phyloP scores from a whole-genome alignment of 2,888 invertebrate genomes.

The Xylophagus ater region DNA sequence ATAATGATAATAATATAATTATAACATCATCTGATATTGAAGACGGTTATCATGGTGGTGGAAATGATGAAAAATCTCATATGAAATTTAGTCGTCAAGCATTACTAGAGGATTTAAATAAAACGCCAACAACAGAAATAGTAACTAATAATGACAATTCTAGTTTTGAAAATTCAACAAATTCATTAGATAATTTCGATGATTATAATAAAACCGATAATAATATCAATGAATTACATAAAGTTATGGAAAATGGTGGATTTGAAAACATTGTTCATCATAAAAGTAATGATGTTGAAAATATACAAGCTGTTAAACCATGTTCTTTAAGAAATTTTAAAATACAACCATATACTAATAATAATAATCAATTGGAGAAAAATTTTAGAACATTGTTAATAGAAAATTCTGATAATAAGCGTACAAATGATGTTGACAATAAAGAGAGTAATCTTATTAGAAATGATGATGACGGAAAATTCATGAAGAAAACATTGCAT shows the following conservation, averaged over 20 bases:
- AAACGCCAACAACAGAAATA: conserved; percentile 4
- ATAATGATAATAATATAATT: too few relatives aligned
- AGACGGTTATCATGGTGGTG: conserved; percentile 22
- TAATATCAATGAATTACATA: conserved; percentile 27
- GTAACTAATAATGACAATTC: too few relatives aligned
- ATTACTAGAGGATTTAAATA: conserved; percentile 2
- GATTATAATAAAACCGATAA: not conserved
- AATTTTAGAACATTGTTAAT: too few relatives aligned
- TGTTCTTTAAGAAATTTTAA: conserved; percentile 31
- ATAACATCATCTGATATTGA: conserved; percentile 24
- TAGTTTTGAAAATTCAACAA: not conserved
- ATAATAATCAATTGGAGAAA: too few relatives aligned
- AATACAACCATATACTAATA: conserved; percentile 22
- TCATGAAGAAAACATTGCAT: too few relatives aligned
- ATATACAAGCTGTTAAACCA: conserved; percentile 30
- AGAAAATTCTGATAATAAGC: too few relatives aligned
- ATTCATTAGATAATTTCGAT: not conserved
- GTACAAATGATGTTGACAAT: too few relatives aligned
- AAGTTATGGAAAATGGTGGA: conserved; percentile 28
- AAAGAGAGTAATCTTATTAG: not conserved
- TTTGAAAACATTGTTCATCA: too few relatives aligned
- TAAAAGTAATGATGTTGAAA: conserved; percentile 14
- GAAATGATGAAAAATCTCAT: conserved; percentile 5
- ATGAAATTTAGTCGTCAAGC: conserved; percentile 3
- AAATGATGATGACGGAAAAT: conserved; percentile 21